Evolutionary conservation across 2,113 vertebrate species (phyloP).

Genomic region (Pedetes capensis): DNA sequence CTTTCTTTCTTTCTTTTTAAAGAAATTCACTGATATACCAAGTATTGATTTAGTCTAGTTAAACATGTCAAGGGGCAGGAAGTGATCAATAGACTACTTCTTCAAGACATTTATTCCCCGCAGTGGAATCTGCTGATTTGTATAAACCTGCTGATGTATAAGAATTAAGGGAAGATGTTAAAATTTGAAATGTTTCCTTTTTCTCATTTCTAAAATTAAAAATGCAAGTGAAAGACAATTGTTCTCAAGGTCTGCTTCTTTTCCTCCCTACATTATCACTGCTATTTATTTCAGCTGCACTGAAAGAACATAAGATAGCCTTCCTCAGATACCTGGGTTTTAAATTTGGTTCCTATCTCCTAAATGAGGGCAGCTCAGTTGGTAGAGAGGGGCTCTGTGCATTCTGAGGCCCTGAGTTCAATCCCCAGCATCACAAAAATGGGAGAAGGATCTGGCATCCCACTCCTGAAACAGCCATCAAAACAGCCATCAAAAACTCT

Average conservation of each 20-base stretch:
- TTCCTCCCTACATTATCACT: not conserved
- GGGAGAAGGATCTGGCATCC: no score
- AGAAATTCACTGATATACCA: not conserved
- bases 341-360: not conserved
- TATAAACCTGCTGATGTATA: no score
- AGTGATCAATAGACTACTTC: constrained; percentile 25
- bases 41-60: constrained; percentile 37
- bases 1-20: no score
- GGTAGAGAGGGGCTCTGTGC: no score
- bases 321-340: not conserved
- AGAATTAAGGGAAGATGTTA: not conserved
- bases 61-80: constrained; percentile 37
- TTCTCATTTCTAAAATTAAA: not conserved
- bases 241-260: not conserved
- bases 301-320: not conserved
- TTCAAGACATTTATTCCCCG: constrained; percentile 20
- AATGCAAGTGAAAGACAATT: not conserved
- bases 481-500: no score
- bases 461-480: no score
- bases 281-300: not conserved
- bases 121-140: not conserved
- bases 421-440: no score
- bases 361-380: no score
- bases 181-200: not conserved
- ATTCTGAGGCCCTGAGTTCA: no score